phyloP scores from a whole-genome alignment of 2,888 invertebrate genomes.

The Drosophila picticornis region DNA sequence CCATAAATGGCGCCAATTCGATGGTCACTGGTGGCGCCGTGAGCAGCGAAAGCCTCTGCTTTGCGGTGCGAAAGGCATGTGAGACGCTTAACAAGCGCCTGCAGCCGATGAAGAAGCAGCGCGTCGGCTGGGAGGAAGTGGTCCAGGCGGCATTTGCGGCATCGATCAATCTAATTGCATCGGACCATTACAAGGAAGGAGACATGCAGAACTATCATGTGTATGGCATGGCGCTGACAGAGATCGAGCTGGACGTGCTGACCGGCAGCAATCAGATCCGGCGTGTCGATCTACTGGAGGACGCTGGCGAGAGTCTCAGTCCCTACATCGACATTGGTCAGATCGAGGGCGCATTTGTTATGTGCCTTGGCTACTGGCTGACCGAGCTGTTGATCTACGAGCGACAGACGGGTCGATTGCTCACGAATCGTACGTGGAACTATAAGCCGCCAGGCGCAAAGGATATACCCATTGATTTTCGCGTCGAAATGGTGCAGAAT shows the following conservation, averaged over 20 bases:
- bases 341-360: conserved; percentile 92
- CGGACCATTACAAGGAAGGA: conserved; percentile 86
- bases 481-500: conserved; percentile 89
- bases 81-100: conserved; percentile 88
- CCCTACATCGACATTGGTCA: conserved; percentile 91
- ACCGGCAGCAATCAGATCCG: conserved; percentile 90
- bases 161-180: conserved; percentile 87
- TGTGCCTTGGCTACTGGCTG: conserved; percentile 92
- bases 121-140: conserved; percentile 86
- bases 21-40: conserved; percentile 89
- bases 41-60: conserved; percentile 89
- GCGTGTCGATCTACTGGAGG: conserved; percentile 91
- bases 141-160: conserved; percentile 53
- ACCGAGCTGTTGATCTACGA: conserved; percentile 90
- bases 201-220: conserved; percentile 88
- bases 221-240: conserved; percentile 88
- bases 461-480: conserved; percentile 92
- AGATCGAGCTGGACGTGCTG: conserved; percentile 91
- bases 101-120: conserved; percentile 87
- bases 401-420: conserved; percentile 88
- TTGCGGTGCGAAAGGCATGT: conserved; percentile 88
- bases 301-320: conserved; percentile 90
- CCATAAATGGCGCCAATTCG: conserved; percentile 89
- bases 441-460: conserved; percentile 92
- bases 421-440: conserved; percentile 93